Evolutionary conservation across 2,113 vertebrate genomes (phyloP), one percentile per base, ranked within the genome.

Genomic region (Ibidorhyncha struthersii): DNA sequence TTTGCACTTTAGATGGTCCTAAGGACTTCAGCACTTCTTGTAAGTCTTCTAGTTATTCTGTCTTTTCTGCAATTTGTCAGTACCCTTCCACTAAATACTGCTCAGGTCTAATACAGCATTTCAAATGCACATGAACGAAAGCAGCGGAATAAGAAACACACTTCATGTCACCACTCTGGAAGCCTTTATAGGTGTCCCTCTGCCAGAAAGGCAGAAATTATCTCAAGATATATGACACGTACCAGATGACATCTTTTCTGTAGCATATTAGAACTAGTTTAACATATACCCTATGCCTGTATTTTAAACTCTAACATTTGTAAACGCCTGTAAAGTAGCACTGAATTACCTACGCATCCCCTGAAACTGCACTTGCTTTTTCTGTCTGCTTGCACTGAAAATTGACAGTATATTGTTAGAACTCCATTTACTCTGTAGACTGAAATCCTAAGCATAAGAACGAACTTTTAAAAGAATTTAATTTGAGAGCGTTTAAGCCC

Each of bases 151-250:
- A 74, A 90, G 56, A 82, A 86, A 43, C 7, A 41, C 0, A 2
- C 9, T 71, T 47, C 29, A 30, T 25, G 4, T 38, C 25, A 52
- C 25, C 78, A 69, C n/a, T 82, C n/a, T 6, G 43, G 43, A 78
- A 47, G 19, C 20, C 9, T 70, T 81, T 25, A 1, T 7, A 70
- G 61, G 13, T n/a, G 19, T 20, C 7, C 36, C 36, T 76, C 63
- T 47, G 26, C 10, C 58, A 72, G 13, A 50, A 76, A 47, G 25
- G 36, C 38, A 34, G 14, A 74, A 92, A 82, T 47, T 25, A 80
- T 19, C 29, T 29, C 23, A 71, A 67, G 8, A 16, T 40, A 45
- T 15, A 79, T 0, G 0, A 62, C 20, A 40, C 0, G 6, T 52
- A 79, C 11, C 8, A 69, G 11, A 92, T 14, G 1, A 38, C n/a